phyloP scores from a whole-genome alignment of 2,888 invertebrate species.

The Bedellia somnulentella region DNA sequence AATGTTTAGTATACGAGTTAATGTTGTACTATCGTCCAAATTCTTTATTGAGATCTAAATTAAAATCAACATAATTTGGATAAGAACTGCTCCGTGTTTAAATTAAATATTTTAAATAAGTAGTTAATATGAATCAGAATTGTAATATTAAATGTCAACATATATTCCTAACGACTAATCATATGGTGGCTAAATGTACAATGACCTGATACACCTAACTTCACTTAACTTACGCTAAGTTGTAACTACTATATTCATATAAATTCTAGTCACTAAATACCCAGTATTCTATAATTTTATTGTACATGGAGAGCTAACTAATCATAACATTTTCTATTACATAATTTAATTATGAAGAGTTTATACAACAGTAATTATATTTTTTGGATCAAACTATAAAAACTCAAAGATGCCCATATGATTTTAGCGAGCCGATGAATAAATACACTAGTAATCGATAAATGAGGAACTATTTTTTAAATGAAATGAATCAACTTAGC shows the following conservation, averaged over 20 bases:
- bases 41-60: neutral
- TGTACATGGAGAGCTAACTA: conserved; percentile 53
- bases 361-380: conserved; percentile 58
- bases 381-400: conserved; percentile 32
- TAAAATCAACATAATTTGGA: too few species aligned
- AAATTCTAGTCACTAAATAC: conserved; percentile 52
- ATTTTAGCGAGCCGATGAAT: conserved; percentile 20
- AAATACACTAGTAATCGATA: conserved; percentile 11
- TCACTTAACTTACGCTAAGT: conserved; percentile 37
- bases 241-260: conserved; percentile 45
- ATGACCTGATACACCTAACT: conserved; percentile 29
- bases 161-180: too few species aligned
- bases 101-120: too few species aligned
- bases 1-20: conserved; percentile 4
- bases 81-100: too few species aligned
- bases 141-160: too few species aligned
- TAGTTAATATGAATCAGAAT: too few species aligned
- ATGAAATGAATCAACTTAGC: neutral
- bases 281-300: conserved; percentile 54
- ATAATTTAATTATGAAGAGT: conserved; percentile 51
- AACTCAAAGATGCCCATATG: too few species aligned
- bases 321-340: conserved; percentile 41
- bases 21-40: conserved; percentile 5
- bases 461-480: conserved; percentile 24
- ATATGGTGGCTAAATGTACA: conserved; percentile 35